Evolutionary conservation across 2,888 invertebrate genomes (phyloP).

Genomic region (Isotomurus palustris): DNA sequence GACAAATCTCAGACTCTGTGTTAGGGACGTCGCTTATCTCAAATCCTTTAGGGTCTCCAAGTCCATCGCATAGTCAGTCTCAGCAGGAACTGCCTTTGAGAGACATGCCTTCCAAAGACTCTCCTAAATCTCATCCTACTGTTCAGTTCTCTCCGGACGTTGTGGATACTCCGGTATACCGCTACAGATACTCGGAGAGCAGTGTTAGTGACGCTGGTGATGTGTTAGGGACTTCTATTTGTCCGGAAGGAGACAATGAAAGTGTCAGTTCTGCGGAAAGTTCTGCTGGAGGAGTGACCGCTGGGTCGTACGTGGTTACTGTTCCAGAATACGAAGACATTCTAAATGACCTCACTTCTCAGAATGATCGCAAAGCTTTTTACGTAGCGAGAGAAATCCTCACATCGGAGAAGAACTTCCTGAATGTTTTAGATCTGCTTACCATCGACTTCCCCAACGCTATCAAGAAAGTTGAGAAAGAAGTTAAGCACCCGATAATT

Average conservation of each 20-base stretch:
- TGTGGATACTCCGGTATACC: constrained; percentile 1
- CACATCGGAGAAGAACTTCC: constrained; percentile 57
- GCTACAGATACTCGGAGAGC: constrained; percentile 4
- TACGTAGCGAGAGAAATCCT: constrained; percentile 56
- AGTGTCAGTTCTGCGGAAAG: constrained; percentile 29
- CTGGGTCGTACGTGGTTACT: constrained; percentile 16
- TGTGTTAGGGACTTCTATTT: constrained; percentile 1
- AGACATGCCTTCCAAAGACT: too few relatives aligned
- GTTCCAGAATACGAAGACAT: constrained; percentile 37
- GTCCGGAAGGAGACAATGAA: constrained; percentile 32
- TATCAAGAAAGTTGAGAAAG: constrained; percentile 48
- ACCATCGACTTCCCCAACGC: constrained; percentile 54
- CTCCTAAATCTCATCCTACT: constrained; percentile 7
- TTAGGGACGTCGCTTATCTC: constrained; percentile 17
- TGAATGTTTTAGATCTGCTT: constrained; percentile 55
- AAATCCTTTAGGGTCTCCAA: constrained; percentile 4
- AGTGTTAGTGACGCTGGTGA: constrained; percentile 7
- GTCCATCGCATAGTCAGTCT: too few relatives aligned
- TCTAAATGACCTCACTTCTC: constrained; percentile 30
- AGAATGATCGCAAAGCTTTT: constrained; percentile 51
- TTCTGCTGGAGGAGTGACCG: constrained; percentile 6
- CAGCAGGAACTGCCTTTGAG: too few relatives aligned
- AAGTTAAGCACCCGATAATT: constrained; percentile 49
- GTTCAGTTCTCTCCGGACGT: constrained; percentile 33
- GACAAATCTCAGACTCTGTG: constrained; percentile 28